Conservation (phyloP, 1,140 invertebrate species). For the Heliconius melpomene region DNA sequence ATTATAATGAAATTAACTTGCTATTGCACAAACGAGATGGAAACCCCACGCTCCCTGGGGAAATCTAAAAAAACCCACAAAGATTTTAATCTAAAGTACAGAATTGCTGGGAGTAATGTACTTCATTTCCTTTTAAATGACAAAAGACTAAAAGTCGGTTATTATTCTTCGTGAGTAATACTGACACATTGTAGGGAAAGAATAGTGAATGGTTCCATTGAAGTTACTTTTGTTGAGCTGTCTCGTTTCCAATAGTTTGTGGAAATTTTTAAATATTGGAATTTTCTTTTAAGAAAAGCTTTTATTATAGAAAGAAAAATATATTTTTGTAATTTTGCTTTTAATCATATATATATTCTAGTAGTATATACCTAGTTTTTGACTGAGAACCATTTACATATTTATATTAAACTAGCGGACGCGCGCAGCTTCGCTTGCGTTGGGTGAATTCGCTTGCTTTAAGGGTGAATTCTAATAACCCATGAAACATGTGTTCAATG, state of each 20-base stretch:
- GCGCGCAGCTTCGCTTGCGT: too few relatives aligned
- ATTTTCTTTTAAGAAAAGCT: not conserved
- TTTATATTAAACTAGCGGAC: too few relatives aligned
- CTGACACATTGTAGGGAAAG: slow-evolving; percentile 17
- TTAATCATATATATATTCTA: not conserved
- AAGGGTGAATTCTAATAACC: too few relatives aligned
- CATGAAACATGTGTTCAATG: too few relatives aligned
- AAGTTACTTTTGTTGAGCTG: not conserved
- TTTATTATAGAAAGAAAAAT: too few relatives aligned
- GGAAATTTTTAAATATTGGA: not conserved
- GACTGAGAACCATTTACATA: too few relatives aligned
- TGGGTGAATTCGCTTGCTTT: too few relatives aligned
- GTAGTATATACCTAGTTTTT: too few relatives aligned
- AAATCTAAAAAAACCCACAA: slow-evolving; percentile 28
- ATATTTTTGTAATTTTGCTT: not conserved
- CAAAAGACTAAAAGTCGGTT: slow-evolving; percentile 17
- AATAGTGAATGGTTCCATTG: not conserved
- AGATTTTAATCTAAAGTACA: slow-evolving; percentile 27
- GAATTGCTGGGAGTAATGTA: slow-evolving; percentile 14
- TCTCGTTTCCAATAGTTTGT: not conserved
- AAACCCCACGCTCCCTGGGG: slow-evolving; percentile 11
- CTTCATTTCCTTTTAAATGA: slow-evolving; percentile 26
- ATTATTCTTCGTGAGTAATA: slow-evolving; percentile 24
- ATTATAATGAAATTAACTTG: not conserved
- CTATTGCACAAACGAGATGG: not conserved